Evolutionary conservation across 2,888 invertebrate species (phyloP).

Genomic region (Colostygia pectinataria): DNA sequence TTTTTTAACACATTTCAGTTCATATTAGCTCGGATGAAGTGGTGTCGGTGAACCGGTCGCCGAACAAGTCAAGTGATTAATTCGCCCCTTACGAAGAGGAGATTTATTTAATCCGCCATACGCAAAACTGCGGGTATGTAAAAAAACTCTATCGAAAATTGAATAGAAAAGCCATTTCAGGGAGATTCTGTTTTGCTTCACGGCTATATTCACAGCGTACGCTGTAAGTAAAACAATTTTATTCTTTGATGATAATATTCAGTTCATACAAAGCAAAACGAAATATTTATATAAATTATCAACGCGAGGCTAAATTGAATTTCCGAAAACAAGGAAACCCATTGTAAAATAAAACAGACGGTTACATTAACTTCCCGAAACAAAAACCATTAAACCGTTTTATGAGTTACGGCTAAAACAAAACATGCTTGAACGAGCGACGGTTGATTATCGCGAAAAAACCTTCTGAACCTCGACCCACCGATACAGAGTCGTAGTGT

Average conservation of each 20-base stretch:
- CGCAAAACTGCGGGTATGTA: constrained; percentile 82
- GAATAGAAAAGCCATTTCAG: constrained; percentile 82
- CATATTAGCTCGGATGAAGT: constrained; percentile 45
- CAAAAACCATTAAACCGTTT: constrained; percentile 24
- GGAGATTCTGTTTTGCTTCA: constrained; percentile 65
- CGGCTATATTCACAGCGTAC: constrained; percentile 73
- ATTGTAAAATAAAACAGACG: constrained; percentile 26
- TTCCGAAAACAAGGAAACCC: constrained; percentile 11
- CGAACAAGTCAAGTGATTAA: constrained; percentile 77
- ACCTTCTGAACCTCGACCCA: constrained; percentile 58
- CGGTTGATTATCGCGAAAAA: constrained; percentile 66
- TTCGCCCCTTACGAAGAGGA: constrained; percentile 80
- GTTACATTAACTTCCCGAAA: constrained; percentile 21
- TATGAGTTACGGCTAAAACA: constrained; percentile 24
- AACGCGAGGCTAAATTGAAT: no score
- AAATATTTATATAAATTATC: no score
- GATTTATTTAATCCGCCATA: constrained; percentile 82
- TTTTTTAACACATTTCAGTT: constrained; percentile 41
- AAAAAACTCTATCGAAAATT: constrained; percentile 83
- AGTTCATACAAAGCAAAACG: no score
- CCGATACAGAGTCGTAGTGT: constrained; percentile 3
- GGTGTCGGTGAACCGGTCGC: constrained; percentile 62
- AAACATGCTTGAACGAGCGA: constrained; percentile 25
- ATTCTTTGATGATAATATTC: constrained; percentile 43
- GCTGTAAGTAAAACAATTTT: no score